phyloP scores from a whole-genome alignment of 2,888 invertebrate genomes.

The Lottia scabra region DNA sequence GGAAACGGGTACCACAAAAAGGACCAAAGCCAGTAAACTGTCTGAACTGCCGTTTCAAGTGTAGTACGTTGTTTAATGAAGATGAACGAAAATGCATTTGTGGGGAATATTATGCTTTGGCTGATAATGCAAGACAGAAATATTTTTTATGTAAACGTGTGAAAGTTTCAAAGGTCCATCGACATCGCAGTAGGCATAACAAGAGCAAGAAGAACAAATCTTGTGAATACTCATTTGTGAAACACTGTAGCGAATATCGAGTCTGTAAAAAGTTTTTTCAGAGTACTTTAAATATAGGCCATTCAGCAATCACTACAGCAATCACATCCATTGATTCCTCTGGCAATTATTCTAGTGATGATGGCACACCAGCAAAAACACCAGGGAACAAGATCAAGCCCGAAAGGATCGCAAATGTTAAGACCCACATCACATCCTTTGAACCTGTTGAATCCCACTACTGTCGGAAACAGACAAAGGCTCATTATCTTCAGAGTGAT shows the following conservation, averaged over 20 bases:
- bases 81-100: not conserved
- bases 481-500: not conserved
- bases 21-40: not conserved
- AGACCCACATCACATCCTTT: not conserved
- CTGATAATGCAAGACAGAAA: not conserved
- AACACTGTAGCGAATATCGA: not conserved
- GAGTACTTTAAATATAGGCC: not conserved
- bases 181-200: not conserved
- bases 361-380: not conserved
- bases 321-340: not conserved
- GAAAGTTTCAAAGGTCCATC: not conserved
- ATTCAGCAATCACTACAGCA: not conserved
- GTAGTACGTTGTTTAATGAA: not conserved
- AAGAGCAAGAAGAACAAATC: not conserved
- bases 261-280: not conserved
- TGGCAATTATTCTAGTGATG: not conserved
- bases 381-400: not conserved
- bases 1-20: not conserved
- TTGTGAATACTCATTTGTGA: not conserved
- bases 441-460: not conserved
- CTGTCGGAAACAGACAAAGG: not conserved
- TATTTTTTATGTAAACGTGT: not conserved
- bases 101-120: not conserved
- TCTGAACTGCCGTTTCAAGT: not conserved
- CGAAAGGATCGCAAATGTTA: not conserved